These are phyloP conservation scores for Ctenodactylus gundi DNA, from an alignment of 2,113 vertebrate species.

Conservation along the genomic window DNA sequence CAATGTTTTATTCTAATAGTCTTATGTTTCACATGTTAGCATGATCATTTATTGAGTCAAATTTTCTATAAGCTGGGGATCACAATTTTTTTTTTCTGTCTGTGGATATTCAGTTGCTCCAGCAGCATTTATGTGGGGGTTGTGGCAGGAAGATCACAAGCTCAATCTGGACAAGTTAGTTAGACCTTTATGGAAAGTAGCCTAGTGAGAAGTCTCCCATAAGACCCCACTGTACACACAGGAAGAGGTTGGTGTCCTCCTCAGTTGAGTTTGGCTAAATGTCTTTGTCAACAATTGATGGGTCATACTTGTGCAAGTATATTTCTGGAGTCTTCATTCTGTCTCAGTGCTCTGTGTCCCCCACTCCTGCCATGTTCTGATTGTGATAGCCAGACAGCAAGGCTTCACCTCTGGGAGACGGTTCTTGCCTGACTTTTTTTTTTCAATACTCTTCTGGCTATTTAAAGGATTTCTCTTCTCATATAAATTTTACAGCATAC, in stretches of 20 bases:
- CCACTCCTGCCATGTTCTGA: neutral
- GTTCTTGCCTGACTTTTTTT: neutral
- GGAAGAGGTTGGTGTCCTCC: too few relatives aligned
- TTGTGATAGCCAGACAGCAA: neutral
- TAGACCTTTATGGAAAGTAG: too few relatives aligned
- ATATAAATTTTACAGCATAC: neutral
- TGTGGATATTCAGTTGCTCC: neutral
- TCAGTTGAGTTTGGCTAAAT: neutral
- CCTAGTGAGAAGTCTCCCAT: too few relatives aligned
- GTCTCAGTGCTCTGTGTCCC: neutral
- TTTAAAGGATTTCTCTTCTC: neutral
- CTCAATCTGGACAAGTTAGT: too few relatives aligned
- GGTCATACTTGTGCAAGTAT: neutral
- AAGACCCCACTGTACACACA: too few relatives aligned
- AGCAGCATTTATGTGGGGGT: neutral
- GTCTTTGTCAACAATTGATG: neutral
- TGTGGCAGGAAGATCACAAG: too few relatives aligned
- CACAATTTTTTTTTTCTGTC: neutral
- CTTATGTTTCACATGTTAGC: neutral
- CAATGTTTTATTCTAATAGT: neutral
- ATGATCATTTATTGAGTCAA: neutral
- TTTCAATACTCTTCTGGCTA: neutral
- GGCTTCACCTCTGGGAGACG: neutral
- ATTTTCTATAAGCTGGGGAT: neutral
- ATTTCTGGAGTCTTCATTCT: neutral